phyloP scores from a whole-genome alignment of 2,888 invertebrate species.

The Melanophora roralis region DNA sequence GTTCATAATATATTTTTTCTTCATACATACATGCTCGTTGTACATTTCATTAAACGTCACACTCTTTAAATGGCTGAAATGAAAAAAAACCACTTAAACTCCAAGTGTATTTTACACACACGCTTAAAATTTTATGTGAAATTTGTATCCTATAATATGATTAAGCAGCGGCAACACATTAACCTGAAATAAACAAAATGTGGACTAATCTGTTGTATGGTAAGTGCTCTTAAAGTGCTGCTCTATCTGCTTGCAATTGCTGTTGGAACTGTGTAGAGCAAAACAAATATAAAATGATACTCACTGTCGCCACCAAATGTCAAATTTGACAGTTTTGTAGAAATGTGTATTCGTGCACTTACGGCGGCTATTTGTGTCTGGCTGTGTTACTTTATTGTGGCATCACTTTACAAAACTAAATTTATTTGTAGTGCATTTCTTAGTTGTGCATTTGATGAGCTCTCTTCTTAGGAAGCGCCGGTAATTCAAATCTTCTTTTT shows the following conservation, averaged over 20 bases:
- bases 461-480: conserved; percentile 44
- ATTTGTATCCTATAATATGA: conserved; percentile 8
- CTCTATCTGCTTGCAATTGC: neutral
- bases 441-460: conserved; percentile 16
- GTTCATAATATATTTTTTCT: neutral
- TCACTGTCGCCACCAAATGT: conserved; percentile 64
- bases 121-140: neutral
- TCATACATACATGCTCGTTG: conserved; percentile 1
- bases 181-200: conserved; percentile 34
- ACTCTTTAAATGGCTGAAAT: conserved; percentile 36
- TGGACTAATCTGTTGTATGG: conserved; percentile 49
- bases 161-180: neutral
- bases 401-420: neutral
- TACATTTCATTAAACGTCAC: conserved; percentile 37
- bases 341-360: conserved; percentile 4
- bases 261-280: conserved; percentile 31
- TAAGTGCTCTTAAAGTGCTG: conserved; percentile 49
- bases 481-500: conserved; percentile 34
- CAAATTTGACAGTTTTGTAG: conserved; percentile 63
- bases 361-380: neutral
- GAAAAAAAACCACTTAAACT: conserved; percentile 26
- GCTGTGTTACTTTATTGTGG: neutral
- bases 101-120: conserved; percentile 20
- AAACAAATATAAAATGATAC: conserved; percentile 50
- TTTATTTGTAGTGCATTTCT: conserved; percentile 2